phyloP scores from a whole-genome alignment of 2,888 invertebrate species.

The Hypselothyrea guttata region DNA sequence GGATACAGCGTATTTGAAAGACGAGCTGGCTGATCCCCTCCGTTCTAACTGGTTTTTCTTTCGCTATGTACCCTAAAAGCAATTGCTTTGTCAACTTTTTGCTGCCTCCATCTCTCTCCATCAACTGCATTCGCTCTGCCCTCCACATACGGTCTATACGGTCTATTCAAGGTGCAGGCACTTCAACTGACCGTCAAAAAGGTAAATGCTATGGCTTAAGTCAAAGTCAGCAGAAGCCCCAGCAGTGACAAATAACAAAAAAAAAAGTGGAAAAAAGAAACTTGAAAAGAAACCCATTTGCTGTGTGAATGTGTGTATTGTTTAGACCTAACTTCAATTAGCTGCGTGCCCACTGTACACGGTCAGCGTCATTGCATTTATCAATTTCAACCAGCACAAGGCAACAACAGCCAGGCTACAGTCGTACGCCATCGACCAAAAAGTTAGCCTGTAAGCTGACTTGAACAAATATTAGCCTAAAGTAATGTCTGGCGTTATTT shows the following conservation, averaged over 20 bases:
- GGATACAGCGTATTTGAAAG: too few species aligned
- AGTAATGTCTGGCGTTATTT: too few species aligned
- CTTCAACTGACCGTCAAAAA: conserved; percentile 43
- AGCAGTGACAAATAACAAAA: conserved; percentile 1
- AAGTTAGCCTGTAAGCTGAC: too few species aligned
- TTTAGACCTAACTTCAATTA: too few species aligned
- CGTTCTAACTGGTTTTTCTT: too few species aligned
- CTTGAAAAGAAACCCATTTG: not conserved
- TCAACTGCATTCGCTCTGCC: too few species aligned
- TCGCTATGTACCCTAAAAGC: too few species aligned
- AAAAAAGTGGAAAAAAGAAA: too few species aligned
- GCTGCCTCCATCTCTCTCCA: too few species aligned
- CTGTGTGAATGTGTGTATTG: too few species aligned
- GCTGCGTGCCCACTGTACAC: conserved; percentile 17
- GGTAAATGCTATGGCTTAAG: not conserved
- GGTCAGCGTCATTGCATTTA: conserved; percentile 27
- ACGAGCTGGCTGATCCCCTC: too few species aligned
- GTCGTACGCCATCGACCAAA: not conserved
- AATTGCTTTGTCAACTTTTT: not conserved
- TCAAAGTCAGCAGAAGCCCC: conserved; percentile 22
- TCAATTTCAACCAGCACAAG: conserved; percentile 23
- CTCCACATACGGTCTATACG: conserved; percentile 5
- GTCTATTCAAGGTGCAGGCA: conserved; percentile 25
- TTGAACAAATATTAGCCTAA: too few species aligned
- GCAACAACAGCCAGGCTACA: conserved; percentile 16